Conservation (phyloP, 2,888 invertebrate genomes). For the Biston betularia region DNA sequence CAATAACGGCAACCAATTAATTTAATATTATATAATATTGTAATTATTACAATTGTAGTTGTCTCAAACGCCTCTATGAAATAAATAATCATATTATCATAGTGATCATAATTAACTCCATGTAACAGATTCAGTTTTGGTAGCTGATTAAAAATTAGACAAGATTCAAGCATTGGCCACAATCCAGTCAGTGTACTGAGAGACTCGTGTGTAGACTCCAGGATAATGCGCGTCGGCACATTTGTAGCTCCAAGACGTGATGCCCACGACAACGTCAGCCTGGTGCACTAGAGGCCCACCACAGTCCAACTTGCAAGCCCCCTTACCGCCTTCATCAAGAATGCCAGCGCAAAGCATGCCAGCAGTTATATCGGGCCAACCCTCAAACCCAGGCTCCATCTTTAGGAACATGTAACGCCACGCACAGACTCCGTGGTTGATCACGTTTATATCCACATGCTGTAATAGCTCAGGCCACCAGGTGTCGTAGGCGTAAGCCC, state of each 20-base stretch:
- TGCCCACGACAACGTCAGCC: slow-evolving; percentile 1
- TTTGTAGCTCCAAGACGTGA: slow-evolving; percentile 3
- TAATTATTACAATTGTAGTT: too few species aligned
- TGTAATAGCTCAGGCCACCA: not conserved
- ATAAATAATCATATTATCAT: too few species aligned
- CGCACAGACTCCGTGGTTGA: not conserved
- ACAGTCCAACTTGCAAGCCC: not conserved
- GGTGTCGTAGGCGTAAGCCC: not conserved
- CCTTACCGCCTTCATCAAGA: not conserved
- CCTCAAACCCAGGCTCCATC: not conserved
- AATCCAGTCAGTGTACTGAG: slow-evolving; percentile 5
- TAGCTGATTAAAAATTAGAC: too few species aligned
- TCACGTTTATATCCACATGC: not conserved
- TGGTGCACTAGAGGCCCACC: not conserved
- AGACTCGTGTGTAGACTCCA: slow-evolving; percentile 1
- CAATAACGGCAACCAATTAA: too few species aligned
- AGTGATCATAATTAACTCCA: too few species aligned
- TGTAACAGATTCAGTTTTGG: too few species aligned
- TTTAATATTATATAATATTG: too few species aligned
- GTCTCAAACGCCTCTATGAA: too few species aligned
- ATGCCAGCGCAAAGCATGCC: slow-evolving; percentile 12
- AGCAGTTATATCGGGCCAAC: not conserved
- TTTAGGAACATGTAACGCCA: not conserved
- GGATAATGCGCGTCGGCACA: slow-evolving; percentile 3
- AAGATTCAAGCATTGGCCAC: not conserved